Conservation (phyloP, 1,140 invertebrate genomes). For the Pseudachorutes palmiensis region DNA sequence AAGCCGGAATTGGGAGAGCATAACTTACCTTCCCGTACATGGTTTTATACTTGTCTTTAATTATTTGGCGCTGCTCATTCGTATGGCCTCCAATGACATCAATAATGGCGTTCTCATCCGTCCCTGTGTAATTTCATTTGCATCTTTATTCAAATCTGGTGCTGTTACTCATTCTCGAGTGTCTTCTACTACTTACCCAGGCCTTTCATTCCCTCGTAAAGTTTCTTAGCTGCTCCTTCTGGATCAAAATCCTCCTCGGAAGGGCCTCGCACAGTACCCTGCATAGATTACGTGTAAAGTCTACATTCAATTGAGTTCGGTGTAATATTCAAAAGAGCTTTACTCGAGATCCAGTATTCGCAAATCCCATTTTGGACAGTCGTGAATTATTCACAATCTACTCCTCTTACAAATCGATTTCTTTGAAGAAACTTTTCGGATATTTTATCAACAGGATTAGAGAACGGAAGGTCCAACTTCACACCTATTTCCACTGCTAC, state of each 20-base stretch:
- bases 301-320: background rate
- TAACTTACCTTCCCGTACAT: constrained; percentile 42
- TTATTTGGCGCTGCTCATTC: constrained; percentile 43
- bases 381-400: background rate
- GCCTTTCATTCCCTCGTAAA: constrained; percentile 42
- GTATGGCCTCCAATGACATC: constrained; percentile 41
- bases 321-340: too few species aligned
- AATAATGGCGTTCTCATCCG: constrained; percentile 41
- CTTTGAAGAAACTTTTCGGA: background rate
- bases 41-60: constrained; percentile 43
- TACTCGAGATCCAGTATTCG: background rate
- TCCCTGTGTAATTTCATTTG: constrained; percentile 24
- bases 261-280: constrained; percentile 39
- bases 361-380: background rate
- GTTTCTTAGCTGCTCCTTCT: constrained; percentile 40
- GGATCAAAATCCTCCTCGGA: constrained; percentile 39
- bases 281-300: constrained; percentile 9
- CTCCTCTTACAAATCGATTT: background rate
- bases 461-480: too few species aligned
- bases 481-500: too few species aligned
- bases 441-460: too few species aligned
- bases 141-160: background rate
- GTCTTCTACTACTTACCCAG: constrained; percentile 16
- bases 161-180: background rate
- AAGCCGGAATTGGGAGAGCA: too few species aligned